Evolutionary conservation across 2,797 vertebrate genomes (phyloP).

Genomic region (Salmo trutta): DNA sequence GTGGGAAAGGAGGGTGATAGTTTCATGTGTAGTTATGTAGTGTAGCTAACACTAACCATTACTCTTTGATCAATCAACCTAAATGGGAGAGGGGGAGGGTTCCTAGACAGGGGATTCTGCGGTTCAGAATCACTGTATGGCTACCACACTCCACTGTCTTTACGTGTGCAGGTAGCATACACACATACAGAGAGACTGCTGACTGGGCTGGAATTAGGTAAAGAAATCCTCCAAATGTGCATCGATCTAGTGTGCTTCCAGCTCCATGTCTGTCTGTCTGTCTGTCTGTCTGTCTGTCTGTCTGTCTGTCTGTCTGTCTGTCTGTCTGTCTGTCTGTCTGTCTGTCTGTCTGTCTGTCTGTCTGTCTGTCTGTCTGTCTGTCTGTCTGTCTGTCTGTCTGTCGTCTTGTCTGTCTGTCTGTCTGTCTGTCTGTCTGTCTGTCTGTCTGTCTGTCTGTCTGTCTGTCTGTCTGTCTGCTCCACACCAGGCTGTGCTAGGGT

Average conservation of each 20-base stretch:
- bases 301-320: conserved; percentile 35
- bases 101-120: conserved; percentile 5
- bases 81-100: conserved; percentile 47
- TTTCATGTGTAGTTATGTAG: conserved; percentile 54
- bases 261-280: conserved; percentile 35
- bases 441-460: background rate
- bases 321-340: conserved; percentile 11
- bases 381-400: too few relatives aligned
- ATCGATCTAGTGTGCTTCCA: conserved; percentile 60
- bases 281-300: conserved; percentile 5
- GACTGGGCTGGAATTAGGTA: conserved; percentile 58
- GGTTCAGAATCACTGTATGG: background rate
- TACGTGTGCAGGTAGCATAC: background rate
- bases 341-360: conserved; percentile 29
- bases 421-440: conserved; percentile 30
- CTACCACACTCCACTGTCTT: conserved; percentile 2
- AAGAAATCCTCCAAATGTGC: conserved; percentile 65
- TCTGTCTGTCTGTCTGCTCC: background rate
- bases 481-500: conserved; percentile 26
- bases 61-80: conserved; percentile 52
- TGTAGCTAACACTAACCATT: conserved; percentile 44
- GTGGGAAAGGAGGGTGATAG: conserved; percentile 29
- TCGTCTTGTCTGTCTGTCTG: conserved; percentile 11
- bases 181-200: conserved; percentile 28
- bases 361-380: too few relatives aligned